These are phyloP conservation scores for Microctonus aethiopoides DNA, from an alignment of 2,888 invertebrate species.

Conservation along the genomic window DNA sequence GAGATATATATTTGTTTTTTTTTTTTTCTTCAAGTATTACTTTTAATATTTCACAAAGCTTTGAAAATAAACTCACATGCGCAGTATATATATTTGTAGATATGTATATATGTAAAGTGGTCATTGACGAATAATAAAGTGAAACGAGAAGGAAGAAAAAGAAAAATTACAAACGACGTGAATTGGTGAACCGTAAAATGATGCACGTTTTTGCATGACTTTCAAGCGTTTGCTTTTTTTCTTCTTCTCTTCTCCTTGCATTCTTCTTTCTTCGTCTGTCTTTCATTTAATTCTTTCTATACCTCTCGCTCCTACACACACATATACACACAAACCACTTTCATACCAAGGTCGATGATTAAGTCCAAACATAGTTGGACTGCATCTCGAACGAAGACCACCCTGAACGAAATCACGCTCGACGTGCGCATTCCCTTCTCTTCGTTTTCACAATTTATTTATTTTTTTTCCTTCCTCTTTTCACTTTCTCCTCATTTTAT, in stretches of 20 bases:
- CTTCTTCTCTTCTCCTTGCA: not conserved
- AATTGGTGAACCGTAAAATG: slow-evolving; percentile 16
- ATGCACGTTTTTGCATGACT: slow-evolving; percentile 25
- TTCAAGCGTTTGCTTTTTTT: slow-evolving; percentile 15
- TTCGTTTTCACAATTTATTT: slow-evolving; percentile 18
- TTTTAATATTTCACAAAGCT: not conserved
- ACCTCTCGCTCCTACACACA: not conserved
- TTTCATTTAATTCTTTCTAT: not conserved
- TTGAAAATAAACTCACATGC: too few relatives aligned
- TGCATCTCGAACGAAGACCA: slow-evolving; percentile 44
- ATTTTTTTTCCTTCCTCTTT: slow-evolving; percentile 11
- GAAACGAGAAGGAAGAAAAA: slow-evolving; percentile 6
- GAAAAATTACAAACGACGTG: slow-evolving; percentile 12
- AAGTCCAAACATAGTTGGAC: slow-evolving; percentile 43
- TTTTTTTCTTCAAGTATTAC: not conserved
- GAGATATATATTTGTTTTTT: too few relatives aligned
- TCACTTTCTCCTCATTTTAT: slow-evolving; percentile 10
- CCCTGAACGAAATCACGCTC: slow-evolving; percentile 42
- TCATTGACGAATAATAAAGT: slow-evolving; percentile 24
- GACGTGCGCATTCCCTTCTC: slow-evolving; percentile 25
- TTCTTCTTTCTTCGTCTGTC: not conserved
- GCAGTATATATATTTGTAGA: not conserved
- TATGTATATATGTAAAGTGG: slow-evolving; percentile 9
- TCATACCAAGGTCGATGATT: slow-evolving; percentile 49
- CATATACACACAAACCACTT: slow-evolving; percentile 23